A percentile compares a stretch with the other conserved stretches of the same genome.
These are phyloP conservation scores for Leucophenga varia DNA, from an alignment of 1,140 invertebrate species.

Conservation along the genomic window DNA sequence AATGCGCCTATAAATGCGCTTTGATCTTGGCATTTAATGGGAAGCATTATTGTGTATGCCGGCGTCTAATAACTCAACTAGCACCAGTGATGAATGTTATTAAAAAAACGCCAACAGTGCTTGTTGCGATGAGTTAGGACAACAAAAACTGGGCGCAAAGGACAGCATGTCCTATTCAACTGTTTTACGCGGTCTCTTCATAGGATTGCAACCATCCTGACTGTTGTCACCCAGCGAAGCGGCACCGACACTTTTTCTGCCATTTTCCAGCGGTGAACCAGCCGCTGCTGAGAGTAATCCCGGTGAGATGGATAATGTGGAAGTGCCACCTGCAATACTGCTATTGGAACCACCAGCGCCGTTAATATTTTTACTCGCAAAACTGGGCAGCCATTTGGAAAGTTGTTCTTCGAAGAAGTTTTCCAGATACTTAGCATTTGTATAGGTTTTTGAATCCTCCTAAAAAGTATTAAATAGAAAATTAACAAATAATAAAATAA, in stretches of 20 bases:
- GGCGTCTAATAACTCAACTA: no score
- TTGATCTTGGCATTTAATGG: no score
- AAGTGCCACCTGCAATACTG: constrained; percentile 20
- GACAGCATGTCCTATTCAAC: constrained; percentile 51
- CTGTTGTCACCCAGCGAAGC: constrained; percentile 36
- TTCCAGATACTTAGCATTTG: constrained; percentile 80
- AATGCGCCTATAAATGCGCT: no score
- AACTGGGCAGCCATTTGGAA: constrained; percentile 77
- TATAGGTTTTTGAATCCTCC: constrained; percentile 80
- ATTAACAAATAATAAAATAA: constrained; percentile 6
- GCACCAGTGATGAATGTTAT: no score
- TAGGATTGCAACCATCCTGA: constrained; percentile 40
- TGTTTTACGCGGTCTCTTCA: constrained; percentile 37
- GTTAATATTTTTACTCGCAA: constrained; percentile 55
- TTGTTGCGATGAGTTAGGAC: no score
- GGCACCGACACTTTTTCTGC: constrained; percentile 42
- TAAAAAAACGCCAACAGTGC: no score
- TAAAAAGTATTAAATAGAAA: constrained; percentile 49
- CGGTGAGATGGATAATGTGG: constrained; percentile 34
- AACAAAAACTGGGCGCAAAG: no score
- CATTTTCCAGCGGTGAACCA: constrained; percentile 37
- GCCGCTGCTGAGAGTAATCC: constrained; percentile 20
- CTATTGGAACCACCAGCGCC: not conserved
- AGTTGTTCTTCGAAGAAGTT: constrained; percentile 83
- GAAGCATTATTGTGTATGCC: no score